A percentile compares a stretch with the other conserved stretches of the same genome.
Evolutionary conservation across 2,888 invertebrate genomes (phyloP).

Genomic region (Pheosia gnoma): DNA sequence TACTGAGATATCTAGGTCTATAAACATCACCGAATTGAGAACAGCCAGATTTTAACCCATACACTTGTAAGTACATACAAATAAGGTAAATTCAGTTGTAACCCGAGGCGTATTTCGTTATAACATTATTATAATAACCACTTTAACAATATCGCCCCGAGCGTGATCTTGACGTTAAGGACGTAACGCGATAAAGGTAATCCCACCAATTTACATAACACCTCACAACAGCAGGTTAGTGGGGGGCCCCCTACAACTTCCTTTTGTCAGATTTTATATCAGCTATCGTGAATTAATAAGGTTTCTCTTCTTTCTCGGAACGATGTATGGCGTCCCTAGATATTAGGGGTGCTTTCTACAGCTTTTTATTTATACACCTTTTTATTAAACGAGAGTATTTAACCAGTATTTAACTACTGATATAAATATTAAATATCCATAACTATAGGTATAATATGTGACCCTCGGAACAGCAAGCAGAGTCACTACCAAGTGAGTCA

Average conservation of each 20-base stretch:
- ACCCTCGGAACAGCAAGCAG: no score
- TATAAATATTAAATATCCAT: no score
- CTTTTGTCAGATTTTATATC: slow-evolving; percentile 9
- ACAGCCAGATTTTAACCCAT: no score
- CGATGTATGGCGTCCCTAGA: no score
- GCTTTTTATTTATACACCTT: no score
- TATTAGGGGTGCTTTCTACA: no score
- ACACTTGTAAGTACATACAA: slow-evolving; percentile 3
- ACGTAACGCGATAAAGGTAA: slow-evolving; percentile 57
- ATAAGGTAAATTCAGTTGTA: slow-evolving; percentile 30
- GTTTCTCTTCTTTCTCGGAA: not conserved
- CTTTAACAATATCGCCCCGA: slow-evolving; percentile 38
- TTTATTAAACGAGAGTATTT: no score
- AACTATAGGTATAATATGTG: no score
- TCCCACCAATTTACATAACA: slow-evolving; percentile 64
- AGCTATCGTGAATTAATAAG: not conserved
- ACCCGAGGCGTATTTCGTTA: slow-evolving; percentile 24
- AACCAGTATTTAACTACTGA: no score
- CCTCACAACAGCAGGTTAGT: slow-evolving; percentile 27
- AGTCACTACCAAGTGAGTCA: no score
- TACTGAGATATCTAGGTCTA: no score
- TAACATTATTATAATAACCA: slow-evolving; percentile 39
- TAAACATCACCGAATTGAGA: no score
- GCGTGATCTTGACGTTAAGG: slow-evolving; percentile 44
- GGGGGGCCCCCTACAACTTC: slow-evolving; percentile 17